Percentiles rank a stretch among this genome's conserved stretches.
These are phyloP conservation scores for Pilophorus perplexus DNA, from an alignment of 2,888 invertebrate species.

Conservation along the genomic window DNA sequence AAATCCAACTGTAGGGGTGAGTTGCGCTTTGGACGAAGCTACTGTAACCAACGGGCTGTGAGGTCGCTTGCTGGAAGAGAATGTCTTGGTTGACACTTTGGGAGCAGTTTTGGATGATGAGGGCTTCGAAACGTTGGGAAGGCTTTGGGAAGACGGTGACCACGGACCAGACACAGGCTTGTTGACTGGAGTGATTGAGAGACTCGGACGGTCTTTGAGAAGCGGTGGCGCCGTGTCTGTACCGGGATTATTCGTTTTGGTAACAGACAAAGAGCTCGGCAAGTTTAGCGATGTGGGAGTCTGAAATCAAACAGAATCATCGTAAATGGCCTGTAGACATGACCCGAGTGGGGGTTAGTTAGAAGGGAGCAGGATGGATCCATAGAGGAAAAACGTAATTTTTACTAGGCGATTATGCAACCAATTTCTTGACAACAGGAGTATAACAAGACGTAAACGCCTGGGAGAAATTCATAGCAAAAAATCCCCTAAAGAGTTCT, in stretches of 20 bases:
- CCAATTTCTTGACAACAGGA: too few species aligned
- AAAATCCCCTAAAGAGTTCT: too few species aligned
- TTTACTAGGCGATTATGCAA: too few species aligned
- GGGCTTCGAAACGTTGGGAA: too few species aligned
- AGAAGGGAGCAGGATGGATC: too few species aligned
- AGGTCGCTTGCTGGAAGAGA: slow-evolving; percentile 3
- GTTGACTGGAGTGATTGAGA: slow-evolving; percentile 43
- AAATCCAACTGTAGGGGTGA: too few species aligned
- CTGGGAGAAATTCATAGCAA: too few species aligned
- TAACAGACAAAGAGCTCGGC: slow-evolving; percentile 28
- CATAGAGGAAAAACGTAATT: too few species aligned
- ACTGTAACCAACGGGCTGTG: slow-evolving; percentile 13
- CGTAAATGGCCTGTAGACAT: too few species aligned
- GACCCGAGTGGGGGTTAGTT: too few species aligned
- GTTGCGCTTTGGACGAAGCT: not conserved
- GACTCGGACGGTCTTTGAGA: slow-evolving; percentile 43
- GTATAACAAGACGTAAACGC: too few species aligned
- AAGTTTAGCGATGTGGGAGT: not conserved
- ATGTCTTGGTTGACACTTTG: slow-evolving; percentile 1
- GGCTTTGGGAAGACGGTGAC: slow-evolving; percentile 2
- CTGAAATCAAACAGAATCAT: too few species aligned
- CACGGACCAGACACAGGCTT: slow-evolving; percentile 5
- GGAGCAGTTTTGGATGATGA: not conserved
- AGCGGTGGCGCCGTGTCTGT: slow-evolving; percentile 8
- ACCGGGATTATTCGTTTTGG: slow-evolving; percentile 1